A percentile compares a stretch with the other conserved stretches of the same genome.
phyloP scores from a whole-genome alignment of 2,888 invertebrate species.

The Lordiphosa fenestrarum region DNA sequence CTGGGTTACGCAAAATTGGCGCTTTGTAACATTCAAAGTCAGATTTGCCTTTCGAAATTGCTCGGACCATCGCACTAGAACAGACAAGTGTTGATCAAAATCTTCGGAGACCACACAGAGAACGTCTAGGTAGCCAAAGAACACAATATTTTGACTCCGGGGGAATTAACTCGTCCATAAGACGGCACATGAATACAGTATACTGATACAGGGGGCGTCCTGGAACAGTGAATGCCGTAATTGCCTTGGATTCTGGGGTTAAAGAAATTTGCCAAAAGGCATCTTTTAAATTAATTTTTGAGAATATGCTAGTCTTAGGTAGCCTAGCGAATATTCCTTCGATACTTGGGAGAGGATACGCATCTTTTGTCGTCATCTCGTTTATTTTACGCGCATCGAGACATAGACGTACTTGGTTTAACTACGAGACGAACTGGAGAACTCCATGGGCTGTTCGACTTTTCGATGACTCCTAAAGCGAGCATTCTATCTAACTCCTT shows the following conservation, averaged over 20 bases:
- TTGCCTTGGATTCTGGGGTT: background rate
- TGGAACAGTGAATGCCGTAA: background rate
- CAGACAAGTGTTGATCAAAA: too few relatives aligned
- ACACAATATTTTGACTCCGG: background rate
- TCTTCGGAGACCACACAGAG: too few relatives aligned
- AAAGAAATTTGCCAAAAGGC: background rate
- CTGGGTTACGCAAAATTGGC: background rate
- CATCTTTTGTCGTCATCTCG: background rate
- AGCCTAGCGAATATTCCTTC: background rate
- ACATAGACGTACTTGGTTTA: background rate
- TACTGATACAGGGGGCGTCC: background rate
- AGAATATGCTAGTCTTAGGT: background rate
- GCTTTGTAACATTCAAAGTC: background rate
- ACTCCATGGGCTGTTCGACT: background rate
- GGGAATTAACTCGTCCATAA: conserved; percentile 4
- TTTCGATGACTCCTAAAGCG: background rate
- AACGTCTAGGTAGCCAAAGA: too few relatives aligned
- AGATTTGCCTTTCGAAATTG: too few relatives aligned
- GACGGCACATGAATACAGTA: background rate
- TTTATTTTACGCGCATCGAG: background rate
- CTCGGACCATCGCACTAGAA: too few relatives aligned
- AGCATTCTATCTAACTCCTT: conserved; percentile 1
- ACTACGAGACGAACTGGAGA: background rate
- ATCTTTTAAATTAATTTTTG: background rate
- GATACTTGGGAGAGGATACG: too few relatives aligned